Evolutionary conservation across 2,888 invertebrate species (phyloP), one percentile per base, ranked within the genome.

Genomic region (Troilus luridus): DNA sequence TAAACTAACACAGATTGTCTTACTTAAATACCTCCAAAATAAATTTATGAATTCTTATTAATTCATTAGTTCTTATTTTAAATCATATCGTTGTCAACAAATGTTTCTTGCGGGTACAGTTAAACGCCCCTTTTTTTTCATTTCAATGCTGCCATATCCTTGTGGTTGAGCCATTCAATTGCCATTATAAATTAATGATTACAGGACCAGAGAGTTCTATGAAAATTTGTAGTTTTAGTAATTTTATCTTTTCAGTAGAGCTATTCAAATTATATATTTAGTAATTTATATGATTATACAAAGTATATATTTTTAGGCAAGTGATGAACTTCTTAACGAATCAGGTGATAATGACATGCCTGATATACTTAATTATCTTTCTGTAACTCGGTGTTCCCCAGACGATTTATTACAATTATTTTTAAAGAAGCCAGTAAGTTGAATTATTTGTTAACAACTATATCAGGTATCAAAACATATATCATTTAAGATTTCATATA

Each of bases 381-480:
- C 64, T 89, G 56, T 81, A 11, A 67, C 56, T 58, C n/a, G 58
- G 9, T 90, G 77, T 24, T 9, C 60, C 10, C 77, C 58, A 56
- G 54, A 90, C 9, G 27, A 67, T n/a, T 2, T 90, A 14, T 14
- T 72, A 17, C 14, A 77, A 41, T 24, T 90, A 27, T 90, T 90
- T 90, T 24, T 90, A 1, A 56, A 81, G 21, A 90, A 81, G 3
- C 90, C 90, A 21, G 90, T 90, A 77, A 90, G 90, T 59, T 19
- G 19, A 9, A 27, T 89, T 24, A 67, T 56, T 89, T 85, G 12
- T 85, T 1, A 85, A 56, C 21, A 19, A 81, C 54, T 81, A 41
- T 54, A 54, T 81, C 54, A 81, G 41, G 54, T 81, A 56, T 21
- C 24, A 41, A 41, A 41, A 41, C 41, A 81, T 21, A 24, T 54